phyloP scores from a whole-genome alignment of 53 echinoderm and acorn worm species.

The Echinarachnius parma region DNA sequence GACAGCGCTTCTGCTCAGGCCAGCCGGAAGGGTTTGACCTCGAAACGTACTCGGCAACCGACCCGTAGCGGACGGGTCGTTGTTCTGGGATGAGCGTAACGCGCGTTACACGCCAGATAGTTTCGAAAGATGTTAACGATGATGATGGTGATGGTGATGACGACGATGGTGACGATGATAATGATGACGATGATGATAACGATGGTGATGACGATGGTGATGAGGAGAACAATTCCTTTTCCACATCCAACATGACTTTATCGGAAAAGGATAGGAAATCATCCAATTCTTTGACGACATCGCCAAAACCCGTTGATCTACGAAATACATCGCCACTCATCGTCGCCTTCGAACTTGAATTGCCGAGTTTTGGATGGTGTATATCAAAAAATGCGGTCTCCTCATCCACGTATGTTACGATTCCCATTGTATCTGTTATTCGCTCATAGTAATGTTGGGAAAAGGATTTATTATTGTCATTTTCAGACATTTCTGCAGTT shows the following conservation, averaged over 20 bases:
- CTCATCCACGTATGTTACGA: conserved; percentile 1
- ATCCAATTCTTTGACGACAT: background rate
- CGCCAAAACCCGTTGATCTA: background rate
- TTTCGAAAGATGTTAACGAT: too few relatives aligned
- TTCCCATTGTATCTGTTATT: background rate
- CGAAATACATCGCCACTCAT: background rate
- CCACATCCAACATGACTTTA: conserved; percentile 11
- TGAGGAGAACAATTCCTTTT: background rate
- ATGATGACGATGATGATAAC: too few relatives aligned
- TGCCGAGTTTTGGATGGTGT: background rate
- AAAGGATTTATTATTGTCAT: too few relatives aligned
- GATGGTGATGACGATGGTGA: too few relatives aligned
- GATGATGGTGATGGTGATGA: too few relatives aligned
- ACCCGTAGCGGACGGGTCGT: conserved; percentile 1
- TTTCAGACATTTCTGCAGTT: too few relatives aligned
- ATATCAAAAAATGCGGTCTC: background rate
- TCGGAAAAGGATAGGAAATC: conserved; percentile 7
- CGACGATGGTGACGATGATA: too few relatives aligned
- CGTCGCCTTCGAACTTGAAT: too few relatives aligned
- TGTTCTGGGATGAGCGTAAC: background rate
- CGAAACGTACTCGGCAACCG: background rate
- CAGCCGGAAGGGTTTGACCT: background rate
- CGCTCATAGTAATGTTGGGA: too few relatives aligned
- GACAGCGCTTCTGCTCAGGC: background rate
- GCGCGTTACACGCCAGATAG: conserved; percentile 2